Conservation (phyloP, 1,140 invertebrate species). For the Nasonia vitripennis region DNA sequence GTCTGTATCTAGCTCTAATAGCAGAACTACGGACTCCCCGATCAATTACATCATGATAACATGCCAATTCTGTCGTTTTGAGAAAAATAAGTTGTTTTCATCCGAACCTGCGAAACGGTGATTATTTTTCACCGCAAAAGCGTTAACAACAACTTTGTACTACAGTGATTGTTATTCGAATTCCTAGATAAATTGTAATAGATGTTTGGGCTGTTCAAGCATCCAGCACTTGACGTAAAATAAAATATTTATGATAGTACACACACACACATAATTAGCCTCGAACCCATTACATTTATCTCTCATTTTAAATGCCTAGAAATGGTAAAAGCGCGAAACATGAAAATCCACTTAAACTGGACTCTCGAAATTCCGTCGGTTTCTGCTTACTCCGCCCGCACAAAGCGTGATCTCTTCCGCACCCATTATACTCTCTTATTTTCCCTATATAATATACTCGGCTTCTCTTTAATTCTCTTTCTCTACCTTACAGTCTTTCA, state of each 20-base stretch:
- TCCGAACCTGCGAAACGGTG: too few species aligned
- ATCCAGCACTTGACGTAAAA: background rate
- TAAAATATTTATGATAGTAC: slow-evolving; percentile 27
- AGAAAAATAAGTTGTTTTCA: background rate
- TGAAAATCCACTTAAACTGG: slow-evolving; percentile 42
- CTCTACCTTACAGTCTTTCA: background rate
- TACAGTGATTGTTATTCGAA: too few species aligned
- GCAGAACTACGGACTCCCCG: background rate
- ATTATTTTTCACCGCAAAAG: too few species aligned
- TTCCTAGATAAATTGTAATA: too few species aligned
- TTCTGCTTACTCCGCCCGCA: slow-evolving; percentile 30
- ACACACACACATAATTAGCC: slow-evolving; percentile 4
- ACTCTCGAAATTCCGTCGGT: slow-evolving; percentile 35
- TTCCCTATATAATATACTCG: background rate
- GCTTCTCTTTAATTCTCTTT: background rate
- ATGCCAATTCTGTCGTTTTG: background rate
- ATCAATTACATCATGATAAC: background rate
- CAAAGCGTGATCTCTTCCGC: background rate
- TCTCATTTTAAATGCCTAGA: slow-evolving; percentile 11
- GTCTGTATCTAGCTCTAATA: background rate
- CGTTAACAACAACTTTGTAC: too few species aligned
- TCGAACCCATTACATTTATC: slow-evolving; percentile 41
- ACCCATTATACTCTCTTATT: background rate
- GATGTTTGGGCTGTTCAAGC: background rate
- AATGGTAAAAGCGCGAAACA: slow-evolving; percentile 34